Evolutionary conservation across 2,888 invertebrate species (phyloP).

Genomic region (Ramazzottius varieornatus): DNA sequence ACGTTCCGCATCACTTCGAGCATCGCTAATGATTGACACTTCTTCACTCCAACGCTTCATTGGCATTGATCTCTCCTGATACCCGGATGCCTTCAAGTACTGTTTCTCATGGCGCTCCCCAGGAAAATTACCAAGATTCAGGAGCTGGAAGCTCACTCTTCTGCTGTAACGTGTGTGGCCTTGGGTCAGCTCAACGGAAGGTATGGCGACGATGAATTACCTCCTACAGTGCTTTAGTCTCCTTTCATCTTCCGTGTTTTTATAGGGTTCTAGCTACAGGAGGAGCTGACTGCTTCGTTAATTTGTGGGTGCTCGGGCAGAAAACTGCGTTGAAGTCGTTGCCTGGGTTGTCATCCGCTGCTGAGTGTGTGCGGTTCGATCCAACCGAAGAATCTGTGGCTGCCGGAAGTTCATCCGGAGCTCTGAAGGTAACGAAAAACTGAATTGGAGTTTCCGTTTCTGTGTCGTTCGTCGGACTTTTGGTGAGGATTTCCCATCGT

Average conservation of each 20-base stretch:
- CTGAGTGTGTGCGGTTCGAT: background rate
- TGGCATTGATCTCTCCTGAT: too few relatives aligned
- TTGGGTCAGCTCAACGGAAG: background rate
- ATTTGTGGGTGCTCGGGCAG: background rate
- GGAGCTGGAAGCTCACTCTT: background rate
- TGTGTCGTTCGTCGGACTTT: too few relatives aligned
- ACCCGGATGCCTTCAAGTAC: too few relatives aligned
- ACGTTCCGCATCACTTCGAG: too few relatives aligned
- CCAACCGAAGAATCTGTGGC: background rate
- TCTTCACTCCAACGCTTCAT: too few relatives aligned
- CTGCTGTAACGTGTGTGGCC: background rate
- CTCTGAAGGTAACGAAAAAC: background rate
- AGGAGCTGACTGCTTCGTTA: constrained; percentile 1
- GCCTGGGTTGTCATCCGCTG: background rate
- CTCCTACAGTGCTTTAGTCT: too few relatives aligned
- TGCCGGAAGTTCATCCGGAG: background rate
- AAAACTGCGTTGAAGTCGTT: background rate
- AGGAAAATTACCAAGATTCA: background rate
- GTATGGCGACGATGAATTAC: too few relatives aligned
- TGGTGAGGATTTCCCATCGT: too few relatives aligned
- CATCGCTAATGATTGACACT: too few relatives aligned
- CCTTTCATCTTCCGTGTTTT: too few relatives aligned
- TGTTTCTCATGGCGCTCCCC: background rate
- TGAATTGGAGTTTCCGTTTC: background rate
- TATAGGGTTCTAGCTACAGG: background rate